Conservation (phyloP, 2,797 vertebrate species). For the Mareca penelope region DNA sequence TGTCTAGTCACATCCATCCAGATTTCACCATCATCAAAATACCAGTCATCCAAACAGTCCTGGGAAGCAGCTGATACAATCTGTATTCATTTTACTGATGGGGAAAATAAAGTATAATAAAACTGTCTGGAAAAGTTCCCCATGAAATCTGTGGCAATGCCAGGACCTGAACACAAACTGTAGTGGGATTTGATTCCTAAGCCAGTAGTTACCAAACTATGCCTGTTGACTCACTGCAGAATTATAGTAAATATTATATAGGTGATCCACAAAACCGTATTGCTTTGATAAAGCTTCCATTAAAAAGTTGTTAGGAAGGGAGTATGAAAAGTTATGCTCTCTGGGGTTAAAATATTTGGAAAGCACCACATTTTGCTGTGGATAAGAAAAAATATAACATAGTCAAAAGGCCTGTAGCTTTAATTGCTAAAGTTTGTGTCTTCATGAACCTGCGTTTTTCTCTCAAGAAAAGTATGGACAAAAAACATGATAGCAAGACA, state of each 20-base stretch:
- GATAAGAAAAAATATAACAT: neutral
- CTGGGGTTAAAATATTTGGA: neutral
- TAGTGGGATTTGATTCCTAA: neutral
- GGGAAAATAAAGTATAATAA: neutral
- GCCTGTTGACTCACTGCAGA: neutral
- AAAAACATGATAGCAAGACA: neutral
- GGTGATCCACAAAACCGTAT: neutral
- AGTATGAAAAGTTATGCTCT: neutral
- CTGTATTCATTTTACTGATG: neutral
- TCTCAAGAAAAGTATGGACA: neutral
- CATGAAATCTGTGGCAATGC: neutral
- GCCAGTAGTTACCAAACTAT: neutral
- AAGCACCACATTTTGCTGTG: neutral
- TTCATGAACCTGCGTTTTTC: neutral
- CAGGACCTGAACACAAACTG: neutral
- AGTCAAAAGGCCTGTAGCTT: neutral
- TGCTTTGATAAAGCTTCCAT: neutral
- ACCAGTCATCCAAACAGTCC: neutral
- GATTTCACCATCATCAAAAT: neutral
- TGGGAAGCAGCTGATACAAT: neutral
- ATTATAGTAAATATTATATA: neutral
- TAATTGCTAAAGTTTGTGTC: neutral
- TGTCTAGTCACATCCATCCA: neutral
- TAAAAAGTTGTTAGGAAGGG: neutral
- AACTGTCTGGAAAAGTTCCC: neutral